Evolutionary conservation across 92 coral and sea anemone species (phyloP).

Genomic region (Zoanthus sansibaricus): DNA sequence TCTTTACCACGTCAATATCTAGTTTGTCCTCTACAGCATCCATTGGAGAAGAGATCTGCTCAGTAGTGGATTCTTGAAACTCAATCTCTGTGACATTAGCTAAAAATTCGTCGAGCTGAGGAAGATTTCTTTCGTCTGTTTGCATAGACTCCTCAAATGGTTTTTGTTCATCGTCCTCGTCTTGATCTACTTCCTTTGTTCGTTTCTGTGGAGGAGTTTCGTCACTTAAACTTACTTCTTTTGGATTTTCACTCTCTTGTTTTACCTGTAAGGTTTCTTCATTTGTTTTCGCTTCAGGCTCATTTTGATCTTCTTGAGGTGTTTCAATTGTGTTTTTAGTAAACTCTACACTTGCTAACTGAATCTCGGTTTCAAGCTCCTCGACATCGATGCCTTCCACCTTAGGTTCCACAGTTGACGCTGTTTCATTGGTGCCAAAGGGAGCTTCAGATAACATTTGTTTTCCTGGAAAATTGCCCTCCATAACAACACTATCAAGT

Average conservation of each 20-base stretch:
- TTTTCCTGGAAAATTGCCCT: slow-evolving; percentile 9
- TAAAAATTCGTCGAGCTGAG: slow-evolving; percentile 16
- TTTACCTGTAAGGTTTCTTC: neutral
- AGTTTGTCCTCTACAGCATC: neutral
- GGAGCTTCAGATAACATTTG: neutral
- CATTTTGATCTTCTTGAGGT: neutral
- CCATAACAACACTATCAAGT: slow-evolving; percentile 33
- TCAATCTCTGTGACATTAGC: slow-evolving; percentile 42
- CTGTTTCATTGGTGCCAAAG: neutral
- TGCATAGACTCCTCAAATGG: slow-evolving; percentile 29
- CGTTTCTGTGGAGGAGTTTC: slow-evolving; percentile 30
- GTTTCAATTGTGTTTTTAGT: neutral
- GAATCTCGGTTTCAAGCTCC: neutral
- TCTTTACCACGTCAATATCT: neutral
- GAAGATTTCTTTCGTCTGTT: neutral
- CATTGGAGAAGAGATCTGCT: neutral
- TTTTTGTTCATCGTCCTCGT: neutral
- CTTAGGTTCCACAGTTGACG: neutral
- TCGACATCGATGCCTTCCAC: neutral
- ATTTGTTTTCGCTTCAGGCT: neutral
- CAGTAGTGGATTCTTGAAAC: slow-evolving; percentile 9
- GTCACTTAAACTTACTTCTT: slow-evolving; percentile 16
- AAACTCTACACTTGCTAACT: slow-evolving; percentile 8
- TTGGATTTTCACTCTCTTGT: slow-evolving; percentile 4
- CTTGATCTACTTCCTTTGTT: slow-evolving; percentile 11